A percentile compares a stretch with the other conserved stretches of the same genome.
These are phyloP conservation scores for Drosophila sulfurigaster DNA, from an alignment of 1,140 invertebrate species.

Conservation along the genomic window DNA sequence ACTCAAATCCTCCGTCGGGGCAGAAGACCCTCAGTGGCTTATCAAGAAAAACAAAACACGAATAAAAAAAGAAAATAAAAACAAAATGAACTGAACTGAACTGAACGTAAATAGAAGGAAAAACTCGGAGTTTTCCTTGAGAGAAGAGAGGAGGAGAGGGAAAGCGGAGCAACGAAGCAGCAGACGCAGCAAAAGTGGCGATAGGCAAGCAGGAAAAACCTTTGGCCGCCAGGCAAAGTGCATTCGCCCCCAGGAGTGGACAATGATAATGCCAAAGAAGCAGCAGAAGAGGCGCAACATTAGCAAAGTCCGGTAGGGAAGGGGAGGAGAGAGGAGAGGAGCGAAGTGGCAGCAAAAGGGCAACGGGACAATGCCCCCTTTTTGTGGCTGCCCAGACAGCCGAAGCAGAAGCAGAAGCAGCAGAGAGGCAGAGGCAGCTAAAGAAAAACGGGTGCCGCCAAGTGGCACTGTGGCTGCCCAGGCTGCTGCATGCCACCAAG, in stretches of 20 bases:
- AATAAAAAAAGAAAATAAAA: too few species aligned
- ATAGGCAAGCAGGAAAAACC: constrained; percentile 65
- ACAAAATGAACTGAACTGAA: constrained; percentile 29
- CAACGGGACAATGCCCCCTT: constrained; percentile 49
- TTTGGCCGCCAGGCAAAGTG: constrained; percentile 67
- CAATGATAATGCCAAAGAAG: constrained; percentile 50
- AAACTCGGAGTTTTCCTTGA: constrained; percentile 26
- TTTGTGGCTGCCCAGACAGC: constrained; percentile 17
- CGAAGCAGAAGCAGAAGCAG: constrained; percentile 3
- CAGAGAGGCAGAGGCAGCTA: constrained; percentile 18
- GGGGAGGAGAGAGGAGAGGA: constrained; percentile 25
- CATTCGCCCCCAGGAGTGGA: constrained; percentile 75
- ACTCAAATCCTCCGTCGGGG: constrained; percentile 67
- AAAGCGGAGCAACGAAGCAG: constrained; percentile 33
- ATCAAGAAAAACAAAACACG: constrained; percentile 48
- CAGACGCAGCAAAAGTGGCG: constrained; percentile 43
- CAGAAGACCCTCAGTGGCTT: constrained; percentile 76
- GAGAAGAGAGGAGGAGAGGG: neutral
- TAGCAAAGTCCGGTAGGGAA: neutral
- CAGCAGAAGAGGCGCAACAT: constrained; percentile 19
- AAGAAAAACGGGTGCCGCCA: constrained; percentile 54
- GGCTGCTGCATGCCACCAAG: constrained; percentile 31
- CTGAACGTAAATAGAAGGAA: constrained; percentile 63
- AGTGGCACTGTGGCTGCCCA: constrained; percentile 32
- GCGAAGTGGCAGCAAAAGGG: constrained; percentile 1